Percentiles rank a stretch among this genome's conserved stretches.
These are phyloP conservation scores for Eleutherodactylus coqui DNA, from an alignment of 2,797 vertebrate species.

Conservation along the genomic window DNA sequence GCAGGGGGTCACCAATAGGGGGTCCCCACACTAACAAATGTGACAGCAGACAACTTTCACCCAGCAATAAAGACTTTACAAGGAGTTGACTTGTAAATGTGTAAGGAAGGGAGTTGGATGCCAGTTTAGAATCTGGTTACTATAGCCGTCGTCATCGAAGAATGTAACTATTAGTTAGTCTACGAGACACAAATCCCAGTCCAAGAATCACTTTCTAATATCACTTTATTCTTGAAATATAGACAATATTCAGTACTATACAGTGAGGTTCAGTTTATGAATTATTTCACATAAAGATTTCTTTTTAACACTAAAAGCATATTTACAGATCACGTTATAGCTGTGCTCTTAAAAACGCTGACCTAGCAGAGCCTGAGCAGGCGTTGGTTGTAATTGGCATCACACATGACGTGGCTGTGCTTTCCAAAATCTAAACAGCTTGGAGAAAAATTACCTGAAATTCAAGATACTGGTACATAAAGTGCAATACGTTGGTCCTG, in stretches of 20 bases:
- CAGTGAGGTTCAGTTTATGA: neutral
- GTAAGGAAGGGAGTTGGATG: no score
- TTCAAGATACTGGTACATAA: neutral
- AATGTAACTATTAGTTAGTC: neutral
- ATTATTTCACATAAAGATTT: conserved; percentile 23
- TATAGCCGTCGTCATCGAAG: no score
- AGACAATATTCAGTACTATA: conserved; percentile 8
- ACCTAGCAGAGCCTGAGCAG: neutral
- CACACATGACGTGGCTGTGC: neutral
- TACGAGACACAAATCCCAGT: neutral
- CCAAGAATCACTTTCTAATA: neutral
- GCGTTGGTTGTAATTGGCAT: neutral
- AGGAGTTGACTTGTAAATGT: no score
- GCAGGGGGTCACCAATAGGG: no score
- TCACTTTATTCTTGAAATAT: conserved; percentile 37
- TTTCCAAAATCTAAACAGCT: neutral
- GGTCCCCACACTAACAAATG: no score
- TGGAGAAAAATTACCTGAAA: neutral
- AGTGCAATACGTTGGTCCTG: conserved; percentile 21
- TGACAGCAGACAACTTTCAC: no score
- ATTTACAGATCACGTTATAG: neutral
- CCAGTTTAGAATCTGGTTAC: no score
- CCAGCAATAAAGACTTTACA: no score
- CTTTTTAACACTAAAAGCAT: neutral
- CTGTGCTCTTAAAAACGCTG: neutral